A percentile compares a stretch with the other conserved stretches of the same genome.
Evolutionary conservation across 2,113 vertebrate genomes (phyloP).

Genomic region (Chlorodrepanis virens): DNA sequence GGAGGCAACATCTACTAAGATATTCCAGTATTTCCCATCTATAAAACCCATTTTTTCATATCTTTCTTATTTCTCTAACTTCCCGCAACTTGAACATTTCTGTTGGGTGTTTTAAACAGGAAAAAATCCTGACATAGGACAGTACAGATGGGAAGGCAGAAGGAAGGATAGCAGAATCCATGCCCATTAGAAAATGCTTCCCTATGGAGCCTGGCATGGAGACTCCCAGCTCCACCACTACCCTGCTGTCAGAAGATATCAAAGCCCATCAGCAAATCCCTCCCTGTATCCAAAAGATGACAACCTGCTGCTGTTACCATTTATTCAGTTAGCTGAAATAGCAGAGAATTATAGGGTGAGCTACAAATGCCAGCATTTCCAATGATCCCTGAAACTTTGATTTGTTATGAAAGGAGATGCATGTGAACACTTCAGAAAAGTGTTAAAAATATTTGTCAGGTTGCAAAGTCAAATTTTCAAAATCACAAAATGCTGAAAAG

Average conservation of each 20-base stretch:
- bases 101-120: background rate
- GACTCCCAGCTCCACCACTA: background rate
- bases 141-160: background rate
- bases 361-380: background rate
- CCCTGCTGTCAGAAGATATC: background rate
- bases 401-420: background rate
- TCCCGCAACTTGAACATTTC: background rate
- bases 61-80: background rate
- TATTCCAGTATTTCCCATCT: background rate
- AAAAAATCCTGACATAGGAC: background rate
- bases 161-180: background rate
- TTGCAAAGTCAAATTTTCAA: background rate
- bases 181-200: background rate
- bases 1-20: background rate
- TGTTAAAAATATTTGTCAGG: background rate
- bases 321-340: background rate
- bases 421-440: background rate
- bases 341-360: background rate
- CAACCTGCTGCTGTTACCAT: background rate
- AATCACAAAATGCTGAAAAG: background rate
- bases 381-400: background rate
- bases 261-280: background rate
- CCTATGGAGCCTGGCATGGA: background rate
- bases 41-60: background rate
- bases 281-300: background rate